phyloP scores from a whole-genome alignment of 1,140 invertebrate genomes.

The Bombus pascuorum region DNA sequence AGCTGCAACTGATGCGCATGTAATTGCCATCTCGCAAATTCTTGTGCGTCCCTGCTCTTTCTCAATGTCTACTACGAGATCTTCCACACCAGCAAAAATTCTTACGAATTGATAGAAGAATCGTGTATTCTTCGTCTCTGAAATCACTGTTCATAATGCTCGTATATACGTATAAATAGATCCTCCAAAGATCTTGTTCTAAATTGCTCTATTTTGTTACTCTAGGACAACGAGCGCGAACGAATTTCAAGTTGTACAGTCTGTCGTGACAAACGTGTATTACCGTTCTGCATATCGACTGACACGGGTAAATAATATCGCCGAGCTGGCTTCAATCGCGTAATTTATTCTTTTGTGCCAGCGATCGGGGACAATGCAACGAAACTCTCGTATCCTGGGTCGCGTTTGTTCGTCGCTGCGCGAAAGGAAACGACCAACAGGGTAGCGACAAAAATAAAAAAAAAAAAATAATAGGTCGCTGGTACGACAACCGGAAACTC shows the following conservation, averaged over 20 bases:
- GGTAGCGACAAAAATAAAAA: not conserved
- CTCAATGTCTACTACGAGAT: not conserved
- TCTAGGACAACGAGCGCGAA: not conserved
- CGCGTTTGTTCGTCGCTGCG: slow-evolving; percentile 5
- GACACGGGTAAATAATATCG: slow-evolving; percentile 38
- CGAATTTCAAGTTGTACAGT: slow-evolving; percentile 9
- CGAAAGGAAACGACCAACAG: slow-evolving; percentile 15
- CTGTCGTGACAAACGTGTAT: slow-evolving; percentile 33
- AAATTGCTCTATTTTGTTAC: not conserved
- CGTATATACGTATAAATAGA: too few relatives aligned
- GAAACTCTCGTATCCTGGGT: slow-evolving; percentile 32
- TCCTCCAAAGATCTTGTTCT: not conserved
- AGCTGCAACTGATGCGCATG: slow-evolving; percentile 50
- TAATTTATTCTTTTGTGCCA: slow-evolving; percentile 41
- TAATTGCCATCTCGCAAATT: slow-evolving; percentile 22
- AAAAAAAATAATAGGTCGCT: slow-evolving; percentile 10
- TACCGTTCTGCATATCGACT: slow-evolving; percentile 12
- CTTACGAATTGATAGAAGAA: not conserved
- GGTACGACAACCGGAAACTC: slow-evolving; percentile 13
- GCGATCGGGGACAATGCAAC: slow-evolving; percentile 28
- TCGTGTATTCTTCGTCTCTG: too few relatives aligned
- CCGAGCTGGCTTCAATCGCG: slow-evolving; percentile 2
- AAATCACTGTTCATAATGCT: too few relatives aligned
- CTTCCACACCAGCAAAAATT: not conserved
- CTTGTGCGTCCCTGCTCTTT: not conserved